Evolutionary conservation across 1,140 invertebrate genomes (phyloP).

Genomic region (Galleria mellonella): DNA sequence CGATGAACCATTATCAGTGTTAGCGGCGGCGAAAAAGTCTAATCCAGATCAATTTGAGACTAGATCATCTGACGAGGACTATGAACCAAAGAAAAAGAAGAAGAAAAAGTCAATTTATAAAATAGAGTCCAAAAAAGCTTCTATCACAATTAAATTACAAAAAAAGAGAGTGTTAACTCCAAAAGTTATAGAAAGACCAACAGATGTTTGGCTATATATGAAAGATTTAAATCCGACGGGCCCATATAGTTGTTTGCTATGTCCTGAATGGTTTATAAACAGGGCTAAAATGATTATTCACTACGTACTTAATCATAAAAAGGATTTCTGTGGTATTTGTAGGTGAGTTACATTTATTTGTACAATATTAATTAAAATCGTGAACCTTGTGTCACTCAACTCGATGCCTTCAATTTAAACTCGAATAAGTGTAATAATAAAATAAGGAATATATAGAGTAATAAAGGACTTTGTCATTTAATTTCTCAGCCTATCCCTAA

Average conservation of each 20-base stretch:
- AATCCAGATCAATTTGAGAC: constrained; percentile 23
- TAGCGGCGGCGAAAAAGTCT: constrained; percentile 53
- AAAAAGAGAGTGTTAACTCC: constrained; percentile 19
- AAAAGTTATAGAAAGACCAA: constrained; percentile 41
- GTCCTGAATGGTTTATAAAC: constrained; percentile 67
- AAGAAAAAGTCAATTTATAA: constrained; percentile 31
- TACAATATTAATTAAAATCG: too few relatives aligned
- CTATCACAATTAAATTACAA: constrained; percentile 40
- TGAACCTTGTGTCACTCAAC: too few relatives aligned
- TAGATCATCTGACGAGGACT: background rate
- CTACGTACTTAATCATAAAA: constrained; percentile 65
- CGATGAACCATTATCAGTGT: constrained; percentile 58
- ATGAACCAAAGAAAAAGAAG: constrained; percentile 9
- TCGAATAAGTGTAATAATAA: too few relatives aligned
- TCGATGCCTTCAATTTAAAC: too few relatives aligned
- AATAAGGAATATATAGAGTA: too few relatives aligned
- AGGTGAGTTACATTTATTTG: constrained; percentile 40
- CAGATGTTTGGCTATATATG: constrained; percentile 66
- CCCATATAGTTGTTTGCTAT: constrained; percentile 64
- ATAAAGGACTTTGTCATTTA: too few relatives aligned
- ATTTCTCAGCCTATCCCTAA: too few relatives aligned
- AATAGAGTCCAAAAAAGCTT: constrained; percentile 23
- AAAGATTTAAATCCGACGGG: constrained; percentile 62
- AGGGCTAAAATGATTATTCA: constrained; percentile 61
- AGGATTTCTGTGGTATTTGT: constrained; percentile 69